Conservation (phyloP, 2,888 invertebrate species). For the Linnaemya vulpina region DNA sequence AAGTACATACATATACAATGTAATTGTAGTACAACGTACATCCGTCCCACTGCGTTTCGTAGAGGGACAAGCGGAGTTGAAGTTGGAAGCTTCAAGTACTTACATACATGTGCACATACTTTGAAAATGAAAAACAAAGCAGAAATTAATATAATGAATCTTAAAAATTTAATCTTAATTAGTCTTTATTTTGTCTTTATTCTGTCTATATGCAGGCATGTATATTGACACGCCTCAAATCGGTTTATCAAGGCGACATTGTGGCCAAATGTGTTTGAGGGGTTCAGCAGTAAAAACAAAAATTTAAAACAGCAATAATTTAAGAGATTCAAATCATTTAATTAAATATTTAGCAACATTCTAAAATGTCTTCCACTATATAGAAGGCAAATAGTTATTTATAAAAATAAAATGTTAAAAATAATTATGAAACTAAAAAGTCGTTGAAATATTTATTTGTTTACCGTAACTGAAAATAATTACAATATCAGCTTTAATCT, state of each 20-base stretch:
- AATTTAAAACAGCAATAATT: not conserved
- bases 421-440: not conserved
- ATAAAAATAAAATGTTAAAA: not conserved
- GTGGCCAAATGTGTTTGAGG: constrained; percentile 9
- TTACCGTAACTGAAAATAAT: not conserved
- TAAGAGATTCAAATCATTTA: constrained; percentile 61
- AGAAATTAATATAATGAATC: constrained; percentile 9
- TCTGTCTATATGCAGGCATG: too few species aligned
- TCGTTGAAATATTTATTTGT: constrained; percentile 40
- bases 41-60: not conserved
- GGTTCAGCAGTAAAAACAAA: not conserved
- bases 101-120: not conserved
- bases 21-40: not conserved
- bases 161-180: constrained; percentile 54
- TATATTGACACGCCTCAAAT: constrained; percentile 1
- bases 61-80: not conserved
- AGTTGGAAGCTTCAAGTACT: constrained; percentile 9
- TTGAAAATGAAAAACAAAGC: constrained; percentile 11
- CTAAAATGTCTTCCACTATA: constrained; percentile 30
- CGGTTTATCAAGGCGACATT: constrained; percentile 42
- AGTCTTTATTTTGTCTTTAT: constrained; percentile 38
- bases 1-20: not conserved
- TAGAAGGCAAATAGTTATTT: constrained; percentile 27
- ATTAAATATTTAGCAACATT: constrained; percentile 56
- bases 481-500: not conserved